Base-by-base conservation (phyloP, 2,113 vertebrate species). In the Dasyprocta punctata region DNA sequence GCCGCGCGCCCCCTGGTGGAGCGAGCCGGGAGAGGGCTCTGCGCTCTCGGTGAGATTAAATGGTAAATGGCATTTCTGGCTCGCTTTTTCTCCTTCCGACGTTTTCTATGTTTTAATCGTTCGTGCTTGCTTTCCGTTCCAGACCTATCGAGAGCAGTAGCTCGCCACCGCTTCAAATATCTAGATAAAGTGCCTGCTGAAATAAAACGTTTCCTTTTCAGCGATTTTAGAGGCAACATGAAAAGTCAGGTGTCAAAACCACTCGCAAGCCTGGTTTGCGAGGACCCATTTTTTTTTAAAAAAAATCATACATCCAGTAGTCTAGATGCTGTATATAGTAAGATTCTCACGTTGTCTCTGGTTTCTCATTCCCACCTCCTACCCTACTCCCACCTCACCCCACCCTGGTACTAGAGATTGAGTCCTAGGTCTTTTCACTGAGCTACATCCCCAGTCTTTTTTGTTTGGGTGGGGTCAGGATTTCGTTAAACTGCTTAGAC, bases 1-100 rank as follows among this genome's bases (percentile, higher is more conserved):
- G 96, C 78, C 12, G 89, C 19, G 98, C 96, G 97, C 98, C 96
- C 98, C 97, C 99, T 99, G 96, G 97, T 97, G 99, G 98, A 47
- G 0, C 0, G 0, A 3, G 0, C 16, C 2, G 3, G 63, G 7
- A 94, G 36, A 13, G 54, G 81, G 44, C 80, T 5, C 22, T 5
- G 3, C 44, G 3, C 36, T 61, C 63, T 81, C 83, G 1, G 24
- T 22, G 77, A 0, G 61, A 60, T 61, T 0, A 78, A 0, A 69
- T 0, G n/a, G 28, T 24, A 2, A 94, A 67, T 16, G 92, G 16
- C 75, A n/a, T 54, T 69, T 49, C 58, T 12, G 28, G 5, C 20
- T 11, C 17, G 28, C 75, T 38, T 82, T 69, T 26, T 49, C 71
- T 78, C 63, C 61, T 78, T 52, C 56, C 2, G 9, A 49, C 10